Evolutionary conservation across 2,888 invertebrate genomes (phyloP), one percentile per base, ranked within the genome.

Genomic region (Pseudeuparius sepicola): DNA sequence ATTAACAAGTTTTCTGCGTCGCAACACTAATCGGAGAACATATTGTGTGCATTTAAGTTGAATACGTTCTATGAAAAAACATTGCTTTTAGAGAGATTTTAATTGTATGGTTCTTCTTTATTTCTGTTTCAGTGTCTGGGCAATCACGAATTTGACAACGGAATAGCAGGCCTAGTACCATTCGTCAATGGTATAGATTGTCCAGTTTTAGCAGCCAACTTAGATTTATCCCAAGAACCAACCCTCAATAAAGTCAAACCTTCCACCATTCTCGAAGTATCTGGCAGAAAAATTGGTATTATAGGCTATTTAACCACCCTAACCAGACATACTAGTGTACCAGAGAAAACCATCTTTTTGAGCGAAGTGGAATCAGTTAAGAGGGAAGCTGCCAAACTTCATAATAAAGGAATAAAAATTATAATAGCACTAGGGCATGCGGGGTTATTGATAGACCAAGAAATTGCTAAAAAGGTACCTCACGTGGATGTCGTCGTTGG

Each of bases 91-190:
- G n/a, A n/a, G n/a, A n/a, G n/a, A n/a, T n/a, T n/a, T n/a, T n/a
- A n/a, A n/a, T n/a, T n/a, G n/a, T n/a, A n/a, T n/a, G n/a, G n/a
- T n/a, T n/a, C n/a, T n/a, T n/a, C n/a, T 20, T 20, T 20, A 20
- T 20, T 7, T 20, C n/a, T 25, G 10, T 62, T 59, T 9, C 68
- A 90, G 90, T 80, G 81, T n/a, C 65, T 93, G 43, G 92, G 92
- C 14, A 93, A 93, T 55, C 92, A 94, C 58, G 92, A 94, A 61
- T 88, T 94, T 52, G 93, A 93, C 63, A 74, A 82, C 41, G 83
- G 81, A 3, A 66, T 84, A 1, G 62, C 65, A 1, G 88, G 85
- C 3, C 59, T 92, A 6, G 65, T 76, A 9, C 83, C 85, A 0
- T 89, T 84, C 49, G 63, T 92, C 6, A 61, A 77, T 37, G 70